phyloP scores from a whole-genome alignment of 2,113 vertebrate species.

The Benitochromis conjunctus region DNA sequence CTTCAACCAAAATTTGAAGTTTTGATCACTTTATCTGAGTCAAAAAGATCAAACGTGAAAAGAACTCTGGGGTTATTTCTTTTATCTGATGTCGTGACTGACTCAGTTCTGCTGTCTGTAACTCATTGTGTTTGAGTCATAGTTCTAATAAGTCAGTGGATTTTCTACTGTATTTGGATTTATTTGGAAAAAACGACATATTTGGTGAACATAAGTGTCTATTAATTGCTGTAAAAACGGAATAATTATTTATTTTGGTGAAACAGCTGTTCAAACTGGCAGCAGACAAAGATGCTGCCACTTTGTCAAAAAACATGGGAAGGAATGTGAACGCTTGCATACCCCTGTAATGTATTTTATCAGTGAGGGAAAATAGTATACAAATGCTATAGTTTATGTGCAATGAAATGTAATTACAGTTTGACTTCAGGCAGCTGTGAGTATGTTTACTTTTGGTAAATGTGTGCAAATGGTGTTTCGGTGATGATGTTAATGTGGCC shows the following conservation, averaged over 20 bases:
- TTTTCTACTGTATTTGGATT: neutral
- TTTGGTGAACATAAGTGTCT: neutral
- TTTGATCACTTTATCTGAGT: neutral
- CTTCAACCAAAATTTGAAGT: neutral
- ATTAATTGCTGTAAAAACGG: neutral
- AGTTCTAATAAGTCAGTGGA: neutral
- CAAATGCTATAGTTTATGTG: neutral
- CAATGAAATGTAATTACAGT: slow-evolving; percentile 1
- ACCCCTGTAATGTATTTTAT: neutral
- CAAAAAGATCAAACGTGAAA: neutral
- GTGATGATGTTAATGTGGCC: slow-evolving; percentile 32
- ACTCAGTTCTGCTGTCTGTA: neutral
- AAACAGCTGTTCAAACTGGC: neutral
- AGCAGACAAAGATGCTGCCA: neutral
- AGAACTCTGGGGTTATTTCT: neutral
- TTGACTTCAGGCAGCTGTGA: neutral
- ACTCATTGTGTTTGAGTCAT: neutral
- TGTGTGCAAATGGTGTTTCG: slow-evolving; percentile 21
- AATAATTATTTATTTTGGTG: neutral
- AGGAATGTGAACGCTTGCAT: neutral
- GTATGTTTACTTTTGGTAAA: neutral
- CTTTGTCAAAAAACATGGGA: neutral
- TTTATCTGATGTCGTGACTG: neutral
- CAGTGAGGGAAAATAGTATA: neutral
- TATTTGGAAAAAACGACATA: neutral